These are phyloP conservation scores for Trachelus stipa DNA, from an alignment of 2,888 invertebrate genomes.

Conservation along the genomic window DNA sequence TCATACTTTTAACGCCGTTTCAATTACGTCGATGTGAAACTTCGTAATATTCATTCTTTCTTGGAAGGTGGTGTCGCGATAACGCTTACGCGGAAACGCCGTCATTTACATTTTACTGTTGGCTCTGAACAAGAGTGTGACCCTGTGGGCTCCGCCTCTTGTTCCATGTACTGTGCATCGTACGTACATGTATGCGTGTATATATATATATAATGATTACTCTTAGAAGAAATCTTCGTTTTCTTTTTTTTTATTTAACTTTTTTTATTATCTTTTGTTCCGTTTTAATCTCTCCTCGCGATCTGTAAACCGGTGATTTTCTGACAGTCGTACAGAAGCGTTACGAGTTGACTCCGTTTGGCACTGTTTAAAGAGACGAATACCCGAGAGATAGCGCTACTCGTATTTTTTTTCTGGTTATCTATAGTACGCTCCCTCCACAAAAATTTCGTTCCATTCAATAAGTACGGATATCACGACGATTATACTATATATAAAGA, in stretches of 20 bases:
- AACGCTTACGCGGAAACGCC: conserved; percentile 8
- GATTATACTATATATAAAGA: neutral
- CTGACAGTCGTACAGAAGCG: neutral
- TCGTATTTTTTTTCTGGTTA: neutral
- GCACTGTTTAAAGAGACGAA: neutral
- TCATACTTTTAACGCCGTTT: neutral
- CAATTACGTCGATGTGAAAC: neutral
- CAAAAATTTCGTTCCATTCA: neutral
- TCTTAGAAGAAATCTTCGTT: too few species aligned
- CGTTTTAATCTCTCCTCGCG: neutral
- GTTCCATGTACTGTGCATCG: neutral
- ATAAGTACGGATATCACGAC: neutral
- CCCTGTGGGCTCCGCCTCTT: neutral
- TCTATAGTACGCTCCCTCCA: neutral
- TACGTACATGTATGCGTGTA: neutral
- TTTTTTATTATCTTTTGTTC: neutral
- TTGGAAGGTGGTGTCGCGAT: conserved; percentile 7
- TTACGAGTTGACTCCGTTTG: neutral
- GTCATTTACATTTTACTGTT: conserved; percentile 5
- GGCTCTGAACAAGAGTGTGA: neutral
- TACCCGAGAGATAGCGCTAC: neutral
- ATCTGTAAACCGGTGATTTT: neutral
- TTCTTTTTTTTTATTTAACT: too few species aligned
- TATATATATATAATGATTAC: too few species aligned
- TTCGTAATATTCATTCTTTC: neutral